phyloP scores from a whole-genome alignment of 64 coral and sea anemone species.

The Exaiptasia diaphana region DNA sequence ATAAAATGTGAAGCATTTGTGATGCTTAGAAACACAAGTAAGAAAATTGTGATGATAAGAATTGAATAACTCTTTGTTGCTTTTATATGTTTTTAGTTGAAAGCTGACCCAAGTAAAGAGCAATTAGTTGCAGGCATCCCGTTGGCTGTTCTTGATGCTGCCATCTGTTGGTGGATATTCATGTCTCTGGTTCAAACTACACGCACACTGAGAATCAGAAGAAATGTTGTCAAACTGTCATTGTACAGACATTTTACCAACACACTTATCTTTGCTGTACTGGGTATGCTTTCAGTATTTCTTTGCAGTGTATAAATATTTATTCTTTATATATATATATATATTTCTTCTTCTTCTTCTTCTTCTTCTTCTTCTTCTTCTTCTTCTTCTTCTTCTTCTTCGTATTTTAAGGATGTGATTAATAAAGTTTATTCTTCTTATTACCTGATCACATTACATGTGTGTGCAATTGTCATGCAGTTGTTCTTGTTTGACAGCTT shows the following conservation, averaged over 20 bases:
- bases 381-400: not conserved
- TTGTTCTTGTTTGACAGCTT: conserved; percentile 52
- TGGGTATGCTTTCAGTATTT: conserved; percentile 60
- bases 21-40: too few species aligned
- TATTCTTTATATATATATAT: not conserved
- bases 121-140: conserved; percentile 79
- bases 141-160: conserved; percentile 86
- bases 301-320: not conserved
- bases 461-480: not conserved
- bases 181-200: conserved; percentile 96
- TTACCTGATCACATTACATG: too few species aligned
- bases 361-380: too few species aligned
- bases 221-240: conserved; percentile 89
- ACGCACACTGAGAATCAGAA: conserved; percentile 80
- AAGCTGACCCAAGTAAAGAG: conserved; percentile 58
- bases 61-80: too few species aligned
- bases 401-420: too few species aligned
- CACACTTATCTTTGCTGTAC: conserved; percentile 87
- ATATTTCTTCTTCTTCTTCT: too few species aligned
- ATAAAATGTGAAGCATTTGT: too few species aligned
- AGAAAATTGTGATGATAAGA: too few species aligned
- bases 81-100: conserved; percentile 41
- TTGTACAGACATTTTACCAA: conserved; percentile 97
- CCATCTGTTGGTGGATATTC: conserved; percentile 99
- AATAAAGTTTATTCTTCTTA: too few species aligned